These are phyloP conservation scores for Gymnopithys bicolor DNA, from an alignment of 2,797 vertebrate species.

Conservation along the genomic window DNA sequence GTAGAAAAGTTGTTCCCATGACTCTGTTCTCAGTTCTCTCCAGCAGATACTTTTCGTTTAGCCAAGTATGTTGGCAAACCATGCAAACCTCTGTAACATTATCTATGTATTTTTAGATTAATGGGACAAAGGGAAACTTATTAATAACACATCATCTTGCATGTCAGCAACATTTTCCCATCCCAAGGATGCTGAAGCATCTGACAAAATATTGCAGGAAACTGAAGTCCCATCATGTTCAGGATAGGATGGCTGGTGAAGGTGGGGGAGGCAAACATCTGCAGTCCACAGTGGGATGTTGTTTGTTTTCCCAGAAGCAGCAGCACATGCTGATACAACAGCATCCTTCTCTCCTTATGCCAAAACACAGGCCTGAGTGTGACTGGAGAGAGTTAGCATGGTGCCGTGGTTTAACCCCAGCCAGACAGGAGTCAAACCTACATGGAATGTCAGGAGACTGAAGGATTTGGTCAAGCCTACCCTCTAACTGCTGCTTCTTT, in stretches of 20 bases:
- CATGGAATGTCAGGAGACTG: neutral
- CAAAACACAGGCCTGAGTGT: neutral
- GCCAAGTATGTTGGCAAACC: neutral
- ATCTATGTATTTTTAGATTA: constrained; percentile 46
- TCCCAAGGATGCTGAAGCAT: neutral
- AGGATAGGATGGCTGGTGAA: neutral
- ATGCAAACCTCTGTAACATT: neutral
- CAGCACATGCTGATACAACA: neutral
- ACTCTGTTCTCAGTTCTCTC: neutral
- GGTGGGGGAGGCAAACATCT: neutral
- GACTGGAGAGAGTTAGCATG: neutral
- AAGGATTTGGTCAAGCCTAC: neutral
- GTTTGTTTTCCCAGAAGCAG: neutral
- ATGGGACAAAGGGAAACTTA: constrained; percentile 15
- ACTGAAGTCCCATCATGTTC: neutral
- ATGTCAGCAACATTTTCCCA: neutral
- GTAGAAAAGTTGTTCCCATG: neutral
- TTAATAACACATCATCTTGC: constrained; percentile 20
- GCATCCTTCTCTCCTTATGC: neutral
- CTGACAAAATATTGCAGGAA: constrained; percentile 8
- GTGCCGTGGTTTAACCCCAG: neutral
- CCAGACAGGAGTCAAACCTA: neutral
- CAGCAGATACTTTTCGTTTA: neutral
- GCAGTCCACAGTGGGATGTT: neutral
- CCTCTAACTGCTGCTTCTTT: neutral